phyloP scores from a whole-genome alignment of 1,140 invertebrate genomes.

The Sminthurides bifidus region DNA sequence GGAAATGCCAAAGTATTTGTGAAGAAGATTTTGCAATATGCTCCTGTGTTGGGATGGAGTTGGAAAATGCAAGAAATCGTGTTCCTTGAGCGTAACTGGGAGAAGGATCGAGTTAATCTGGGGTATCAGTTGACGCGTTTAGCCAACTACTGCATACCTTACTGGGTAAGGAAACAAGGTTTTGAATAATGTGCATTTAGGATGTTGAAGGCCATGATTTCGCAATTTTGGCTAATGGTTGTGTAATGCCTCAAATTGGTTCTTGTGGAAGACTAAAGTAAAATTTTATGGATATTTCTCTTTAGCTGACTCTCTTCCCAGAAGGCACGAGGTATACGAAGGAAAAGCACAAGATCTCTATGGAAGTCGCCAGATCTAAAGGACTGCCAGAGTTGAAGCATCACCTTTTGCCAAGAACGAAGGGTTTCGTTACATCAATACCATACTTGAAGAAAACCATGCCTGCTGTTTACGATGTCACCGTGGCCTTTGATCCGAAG shows the following conservation, averaged over 20 bases:
- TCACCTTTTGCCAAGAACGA: conserved; percentile 82
- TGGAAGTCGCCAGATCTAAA: conserved; percentile 75
- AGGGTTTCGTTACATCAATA: conserved; percentile 72
- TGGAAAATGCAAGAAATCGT: conserved; percentile 47
- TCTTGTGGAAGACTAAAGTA: too few relatives aligned
- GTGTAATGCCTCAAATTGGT: background rate
- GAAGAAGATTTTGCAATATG: conserved; percentile 58
- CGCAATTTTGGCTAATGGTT: background rate
- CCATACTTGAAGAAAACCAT: conserved; percentile 51
- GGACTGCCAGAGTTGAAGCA: conserved; percentile 74
- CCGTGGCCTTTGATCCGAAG: conserved; percentile 61
- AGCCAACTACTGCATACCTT: conserved; percentile 72
- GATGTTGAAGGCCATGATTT: background rate
- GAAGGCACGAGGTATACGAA: conserved; percentile 87
- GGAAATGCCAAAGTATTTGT: conserved; percentile 92
- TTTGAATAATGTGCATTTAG: background rate
- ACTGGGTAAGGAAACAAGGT: conserved; percentile 61
- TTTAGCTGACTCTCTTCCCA: conserved; percentile 74
- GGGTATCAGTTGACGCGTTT: conserved; percentile 65
- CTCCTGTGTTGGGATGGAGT: conserved; percentile 47
- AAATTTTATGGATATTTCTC: conserved; percentile 26
- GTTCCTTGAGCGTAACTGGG: conserved; percentile 46
- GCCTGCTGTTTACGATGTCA: conserved; percentile 73
- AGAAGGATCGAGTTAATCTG: conserved; percentile 53
- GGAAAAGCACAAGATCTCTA: conserved; percentile 72